Conservation (phyloP, 2,888 invertebrate genomes). For the Plusia festucae region DNA sequence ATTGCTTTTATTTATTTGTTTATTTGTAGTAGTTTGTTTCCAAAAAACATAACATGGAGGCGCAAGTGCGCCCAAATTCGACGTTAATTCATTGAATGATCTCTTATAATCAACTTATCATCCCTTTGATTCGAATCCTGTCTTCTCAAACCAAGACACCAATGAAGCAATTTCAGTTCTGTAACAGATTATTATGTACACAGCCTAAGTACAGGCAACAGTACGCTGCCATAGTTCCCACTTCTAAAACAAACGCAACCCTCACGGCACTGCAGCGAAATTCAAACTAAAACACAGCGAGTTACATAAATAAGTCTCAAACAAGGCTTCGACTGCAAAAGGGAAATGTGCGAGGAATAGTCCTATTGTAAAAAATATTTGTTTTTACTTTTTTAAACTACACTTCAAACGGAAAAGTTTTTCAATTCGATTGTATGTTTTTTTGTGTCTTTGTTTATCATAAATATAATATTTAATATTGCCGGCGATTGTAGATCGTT, state of each 20-base stretch:
- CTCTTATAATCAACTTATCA: too few relatives aligned
- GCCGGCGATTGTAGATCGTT: too few relatives aligned
- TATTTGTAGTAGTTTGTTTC: too few relatives aligned
- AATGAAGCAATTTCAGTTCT: slow-evolving; percentile 1
- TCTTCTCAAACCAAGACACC: neutral
- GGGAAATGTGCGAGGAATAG: neutral
- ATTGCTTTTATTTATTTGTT: too few relatives aligned
- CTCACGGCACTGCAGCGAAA: slow-evolving; percentile 1
- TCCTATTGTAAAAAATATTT: neutral
- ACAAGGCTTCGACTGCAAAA: neutral
- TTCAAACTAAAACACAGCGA: neutral
- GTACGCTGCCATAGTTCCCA: neutral
- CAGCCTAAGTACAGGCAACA: neutral
- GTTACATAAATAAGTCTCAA: neutral
- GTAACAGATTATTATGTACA: slow-evolving; percentile 4
- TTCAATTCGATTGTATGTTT: too few relatives aligned
- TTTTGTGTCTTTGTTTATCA: too few relatives aligned
- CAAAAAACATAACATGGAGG: too few relatives aligned
- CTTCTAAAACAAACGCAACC: slow-evolving; percentile 4
- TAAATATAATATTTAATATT: too few relatives aligned
- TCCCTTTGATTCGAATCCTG: neutral
- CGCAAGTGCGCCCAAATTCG: too few relatives aligned
- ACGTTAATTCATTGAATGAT: too few relatives aligned
- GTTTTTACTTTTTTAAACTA: too few relatives aligned
- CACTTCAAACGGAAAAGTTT: too few relatives aligned